phyloP scores from a whole-genome alignment of 1,140 invertebrate species.

The Matsumurasca onukii region DNA sequence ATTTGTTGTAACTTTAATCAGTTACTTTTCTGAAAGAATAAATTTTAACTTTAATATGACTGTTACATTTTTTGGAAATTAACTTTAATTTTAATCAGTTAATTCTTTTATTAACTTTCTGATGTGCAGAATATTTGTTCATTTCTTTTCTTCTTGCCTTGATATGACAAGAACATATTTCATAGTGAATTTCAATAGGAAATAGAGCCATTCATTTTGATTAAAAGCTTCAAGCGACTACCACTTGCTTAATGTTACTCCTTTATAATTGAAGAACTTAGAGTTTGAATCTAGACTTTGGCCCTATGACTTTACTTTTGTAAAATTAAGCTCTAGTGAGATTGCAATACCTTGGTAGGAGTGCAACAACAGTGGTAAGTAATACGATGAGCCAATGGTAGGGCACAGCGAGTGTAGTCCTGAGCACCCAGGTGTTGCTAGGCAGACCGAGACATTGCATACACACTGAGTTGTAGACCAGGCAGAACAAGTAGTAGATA shows the following conservation, averaged over 20 bases:
- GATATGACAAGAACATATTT: too few species aligned
- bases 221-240: neutral
- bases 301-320: neutral
- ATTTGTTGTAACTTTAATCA: too few species aligned
- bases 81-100: too few species aligned
- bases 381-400: slow-evolving; percentile 80
- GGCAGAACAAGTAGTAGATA: slow-evolving; percentile 80
- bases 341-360: slow-evolving; percentile 86
- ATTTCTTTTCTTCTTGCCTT: too few species aligned
- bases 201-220: too few species aligned
- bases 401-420: slow-evolving; percentile 68
- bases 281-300: neutral
- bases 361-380: slow-evolving; percentile 71
- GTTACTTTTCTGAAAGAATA: too few species aligned
- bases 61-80: too few species aligned
- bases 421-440: slow-evolving; percentile 85
- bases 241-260: slow-evolving; percentile 21
- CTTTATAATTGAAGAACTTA: neutral
- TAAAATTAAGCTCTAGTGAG: too few species aligned
- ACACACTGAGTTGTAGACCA: slow-evolving; percentile 80
- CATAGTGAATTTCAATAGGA: neutral
- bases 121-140: too few species aligned
- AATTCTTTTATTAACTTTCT: too few species aligned
- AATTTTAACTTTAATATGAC: too few species aligned
- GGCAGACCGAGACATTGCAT: slow-evolving; percentile 76